phyloP scores from a whole-genome alignment of 2,113 vertebrate genomes.

The Nerophis lumbriciformis region DNA sequence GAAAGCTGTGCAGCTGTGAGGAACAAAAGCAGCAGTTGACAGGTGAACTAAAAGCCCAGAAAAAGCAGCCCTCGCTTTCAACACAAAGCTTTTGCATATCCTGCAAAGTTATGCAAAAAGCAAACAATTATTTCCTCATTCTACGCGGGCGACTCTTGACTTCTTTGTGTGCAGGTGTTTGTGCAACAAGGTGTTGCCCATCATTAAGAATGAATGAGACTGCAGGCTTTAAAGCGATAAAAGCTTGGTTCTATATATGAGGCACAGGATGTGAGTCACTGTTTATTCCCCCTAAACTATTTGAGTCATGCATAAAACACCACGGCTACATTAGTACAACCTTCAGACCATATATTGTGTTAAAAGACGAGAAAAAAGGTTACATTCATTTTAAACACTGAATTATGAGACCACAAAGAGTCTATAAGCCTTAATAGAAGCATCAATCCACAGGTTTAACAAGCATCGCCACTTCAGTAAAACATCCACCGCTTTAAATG shows the following conservation, averaged over 20 bases:
- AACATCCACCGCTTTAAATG: not conserved
- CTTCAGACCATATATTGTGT: not conserved
- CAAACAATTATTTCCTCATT: slow-evolving; percentile 14
- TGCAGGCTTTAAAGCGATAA: slow-evolving; percentile 6
- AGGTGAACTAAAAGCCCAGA: slow-evolving; percentile 41
- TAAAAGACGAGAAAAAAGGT: not conserved
- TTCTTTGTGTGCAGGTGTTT: slow-evolving; percentile 13
- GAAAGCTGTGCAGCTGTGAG: slow-evolving; percentile 46
- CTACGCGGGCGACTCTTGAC: not conserved
- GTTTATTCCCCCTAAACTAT: slow-evolving; percentile 22
- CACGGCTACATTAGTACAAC: not conserved
- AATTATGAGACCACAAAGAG: not conserved
- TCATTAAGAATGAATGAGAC: slow-evolving; percentile 1
- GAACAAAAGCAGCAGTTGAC: slow-evolving; percentile 49
- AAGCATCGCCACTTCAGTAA: not conserved
- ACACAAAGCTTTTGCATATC: slow-evolving; percentile 25
- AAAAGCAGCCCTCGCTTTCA: slow-evolving; percentile 42
- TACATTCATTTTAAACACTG: not conserved
- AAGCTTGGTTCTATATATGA: not conserved
- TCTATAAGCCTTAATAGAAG: not conserved
- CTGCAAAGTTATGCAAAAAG: slow-evolving; percentile 41
- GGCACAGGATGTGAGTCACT: not conserved
- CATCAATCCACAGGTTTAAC: slow-evolving; percentile 6
- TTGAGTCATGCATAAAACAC: slow-evolving; percentile 1
- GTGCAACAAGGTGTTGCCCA: slow-evolving; percentile 25